phyloP scores from a whole-genome alignment of 1,140 invertebrate species.

The Drosophila rhopaloa region DNA sequence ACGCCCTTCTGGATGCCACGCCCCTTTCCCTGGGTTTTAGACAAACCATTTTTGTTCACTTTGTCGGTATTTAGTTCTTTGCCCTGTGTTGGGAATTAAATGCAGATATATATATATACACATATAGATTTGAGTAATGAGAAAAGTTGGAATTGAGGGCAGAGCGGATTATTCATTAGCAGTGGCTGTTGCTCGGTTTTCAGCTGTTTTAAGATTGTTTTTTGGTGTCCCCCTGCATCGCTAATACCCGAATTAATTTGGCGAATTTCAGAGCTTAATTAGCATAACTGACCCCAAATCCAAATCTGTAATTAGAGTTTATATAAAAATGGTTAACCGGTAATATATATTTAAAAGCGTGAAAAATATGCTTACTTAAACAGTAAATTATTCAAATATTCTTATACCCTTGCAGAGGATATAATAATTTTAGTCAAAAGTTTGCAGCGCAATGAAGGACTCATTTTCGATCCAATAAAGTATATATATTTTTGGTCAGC shows the following conservation, averaged over 20 bases:
- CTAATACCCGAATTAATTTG: conserved; percentile 28
- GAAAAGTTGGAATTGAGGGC: conserved; percentile 47
- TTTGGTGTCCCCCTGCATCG: conserved; percentile 9
- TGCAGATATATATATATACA: conserved; percentile 22
- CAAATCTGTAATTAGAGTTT: background rate
- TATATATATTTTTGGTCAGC: too few species aligned
- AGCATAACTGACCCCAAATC: conserved; percentile 1
- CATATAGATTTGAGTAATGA: conserved; percentile 45
- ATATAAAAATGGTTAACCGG: background rate
- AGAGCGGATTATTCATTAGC: conserved; percentile 53
- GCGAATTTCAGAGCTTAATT: conserved; percentile 4
- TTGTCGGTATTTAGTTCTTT: conserved; percentile 49
- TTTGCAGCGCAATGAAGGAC: too few species aligned
- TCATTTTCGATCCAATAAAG: too few species aligned
- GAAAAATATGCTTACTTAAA: too few species aligned
- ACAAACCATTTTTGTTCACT: conserved; percentile 39
- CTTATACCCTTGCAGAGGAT: too few species aligned
- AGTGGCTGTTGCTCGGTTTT: conserved; percentile 11
- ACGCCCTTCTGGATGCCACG: conserved; percentile 30
- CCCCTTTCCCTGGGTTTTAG: conserved; percentile 6
- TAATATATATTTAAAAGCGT: too few species aligned
- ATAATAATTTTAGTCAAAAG: too few species aligned
- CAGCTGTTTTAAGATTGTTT: conserved; percentile 1
- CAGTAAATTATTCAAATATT: too few species aligned
- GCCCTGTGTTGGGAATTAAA: conserved; percentile 7